Conservation (phyloP, 1,140 invertebrate genomes). For the Bombus difficillimus region DNA sequence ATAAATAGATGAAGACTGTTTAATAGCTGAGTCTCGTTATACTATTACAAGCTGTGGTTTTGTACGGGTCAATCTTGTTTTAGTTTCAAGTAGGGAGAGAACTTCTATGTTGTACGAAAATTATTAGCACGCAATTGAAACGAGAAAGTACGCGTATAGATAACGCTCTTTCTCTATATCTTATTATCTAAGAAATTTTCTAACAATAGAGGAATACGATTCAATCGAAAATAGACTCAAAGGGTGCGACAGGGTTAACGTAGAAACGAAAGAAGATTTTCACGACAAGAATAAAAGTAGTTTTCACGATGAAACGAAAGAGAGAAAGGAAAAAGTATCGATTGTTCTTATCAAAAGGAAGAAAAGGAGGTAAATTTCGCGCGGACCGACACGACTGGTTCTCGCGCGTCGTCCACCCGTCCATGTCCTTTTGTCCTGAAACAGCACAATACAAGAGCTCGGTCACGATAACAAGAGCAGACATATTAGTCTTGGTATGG, state of each 20-base stretch:
- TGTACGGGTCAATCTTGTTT: background rate
- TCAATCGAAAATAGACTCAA: fast-evolving
- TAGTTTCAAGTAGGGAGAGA: fast-evolving
- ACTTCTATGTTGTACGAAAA: fast-evolving
- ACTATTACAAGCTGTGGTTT: too few species aligned
- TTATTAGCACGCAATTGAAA: background rate
- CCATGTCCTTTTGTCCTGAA: constrained; percentile 40
- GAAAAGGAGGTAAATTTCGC: background rate
- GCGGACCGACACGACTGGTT: background rate
- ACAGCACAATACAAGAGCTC: constrained; percentile 28
- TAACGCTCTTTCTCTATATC: too few species aligned
- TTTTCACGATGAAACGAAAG: fast-evolving
- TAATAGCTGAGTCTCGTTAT: background rate
- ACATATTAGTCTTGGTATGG: constrained; percentile 26
- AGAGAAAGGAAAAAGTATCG: background rate
- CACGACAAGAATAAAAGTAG: background rate
- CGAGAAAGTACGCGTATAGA: too few species aligned
- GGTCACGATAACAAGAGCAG: constrained; percentile 27
- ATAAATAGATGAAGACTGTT: background rate
- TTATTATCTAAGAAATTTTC: too few species aligned
- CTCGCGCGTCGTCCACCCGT: background rate
- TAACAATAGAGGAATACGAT: background rate
- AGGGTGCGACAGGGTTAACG: too few species aligned
- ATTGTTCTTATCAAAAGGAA: background rate
- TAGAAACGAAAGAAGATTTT: background rate